phyloP scores from a whole-genome alignment of 2,888 invertebrate species.

The Xylocampa areola region DNA sequence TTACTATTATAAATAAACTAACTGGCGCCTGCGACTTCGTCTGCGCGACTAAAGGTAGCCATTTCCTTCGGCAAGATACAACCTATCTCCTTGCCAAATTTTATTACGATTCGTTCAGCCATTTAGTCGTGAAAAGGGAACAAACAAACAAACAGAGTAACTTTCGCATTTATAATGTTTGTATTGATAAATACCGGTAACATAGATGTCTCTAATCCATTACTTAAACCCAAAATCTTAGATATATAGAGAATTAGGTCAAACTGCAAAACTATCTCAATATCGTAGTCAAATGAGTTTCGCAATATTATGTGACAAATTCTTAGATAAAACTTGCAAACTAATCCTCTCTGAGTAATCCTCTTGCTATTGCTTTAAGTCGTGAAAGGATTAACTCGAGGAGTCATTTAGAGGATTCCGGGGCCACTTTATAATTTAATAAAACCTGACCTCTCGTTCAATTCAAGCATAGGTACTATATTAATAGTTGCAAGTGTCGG shows the following conservation, averaged over 20 bases:
- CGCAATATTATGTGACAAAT: slow-evolving; percentile 1
- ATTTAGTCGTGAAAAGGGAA: no score
- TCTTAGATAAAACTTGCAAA: not conserved
- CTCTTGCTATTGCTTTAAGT: not conserved
- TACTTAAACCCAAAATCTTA: not conserved
- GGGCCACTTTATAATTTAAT: not conserved
- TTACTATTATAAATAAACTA: no score
- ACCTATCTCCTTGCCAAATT: no score
- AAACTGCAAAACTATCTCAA: not conserved
- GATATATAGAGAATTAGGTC: not conserved
- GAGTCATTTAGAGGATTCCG: not conserved
- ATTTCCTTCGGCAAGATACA: no score
- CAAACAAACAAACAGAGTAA: no score
- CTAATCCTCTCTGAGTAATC: not conserved
- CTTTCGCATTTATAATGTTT: no score
- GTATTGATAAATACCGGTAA: no score
- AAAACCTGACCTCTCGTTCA: not conserved
- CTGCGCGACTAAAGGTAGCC: no score
- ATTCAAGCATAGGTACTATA: not conserved
- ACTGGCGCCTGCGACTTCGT: no score
- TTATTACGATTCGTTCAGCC: no score
- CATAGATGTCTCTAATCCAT: no score
- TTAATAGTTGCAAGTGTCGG: not conserved
- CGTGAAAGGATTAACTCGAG: not conserved
- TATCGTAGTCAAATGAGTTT: not conserved